Evolutionary conservation across 2,888 invertebrate genomes (phyloP).

Genomic region (Psylliodes chrysocephalus): DNA sequence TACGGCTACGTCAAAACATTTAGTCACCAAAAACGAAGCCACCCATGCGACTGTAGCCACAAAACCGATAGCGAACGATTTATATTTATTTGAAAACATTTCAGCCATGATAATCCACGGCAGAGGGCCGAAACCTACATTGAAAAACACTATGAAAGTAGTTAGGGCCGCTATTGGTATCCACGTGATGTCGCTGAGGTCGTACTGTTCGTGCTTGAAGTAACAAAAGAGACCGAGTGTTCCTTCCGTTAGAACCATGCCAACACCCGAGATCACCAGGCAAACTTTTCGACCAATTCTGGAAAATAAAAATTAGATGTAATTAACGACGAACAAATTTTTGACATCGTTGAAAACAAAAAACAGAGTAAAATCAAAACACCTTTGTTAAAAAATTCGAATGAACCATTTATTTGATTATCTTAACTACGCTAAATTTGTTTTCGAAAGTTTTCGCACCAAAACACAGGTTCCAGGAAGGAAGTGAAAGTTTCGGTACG

Average conservation of each 20-base stretch:
- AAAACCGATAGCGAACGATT: constrained; percentile 79
- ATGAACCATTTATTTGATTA: too few species aligned
- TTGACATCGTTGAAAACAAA: too few species aligned
- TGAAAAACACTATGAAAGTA: constrained; percentile 80
- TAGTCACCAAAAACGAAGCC: constrained; percentile 79
- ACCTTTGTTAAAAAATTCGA: too few species aligned
- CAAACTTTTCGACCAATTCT: constrained; percentile 38
- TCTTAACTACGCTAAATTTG: too few species aligned
- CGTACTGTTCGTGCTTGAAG: constrained; percentile 13
- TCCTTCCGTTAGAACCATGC: constrained; percentile 33
- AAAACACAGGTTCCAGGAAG: too few species aligned
- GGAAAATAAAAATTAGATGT: too few species aligned
- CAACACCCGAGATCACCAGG: constrained; percentile 33
- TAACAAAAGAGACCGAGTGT: constrained; percentile 36
- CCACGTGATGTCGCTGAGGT: constrained; percentile 63
- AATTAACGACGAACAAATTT: too few species aligned
- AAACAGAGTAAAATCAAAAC: too few species aligned
- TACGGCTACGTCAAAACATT: constrained; percentile 73
- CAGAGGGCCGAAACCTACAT: constrained; percentile 80
- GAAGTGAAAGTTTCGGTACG: too few species aligned
- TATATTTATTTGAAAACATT: constrained; percentile 82
- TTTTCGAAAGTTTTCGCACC: too few species aligned
- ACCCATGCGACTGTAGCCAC: constrained; percentile 83
- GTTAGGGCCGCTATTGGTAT: constrained; percentile 78
- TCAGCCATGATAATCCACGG: constrained; percentile 88